Evolutionary conservation across 2,888 invertebrate species (phyloP).

Genomic region (Tromatobia lineatoria): DNA sequence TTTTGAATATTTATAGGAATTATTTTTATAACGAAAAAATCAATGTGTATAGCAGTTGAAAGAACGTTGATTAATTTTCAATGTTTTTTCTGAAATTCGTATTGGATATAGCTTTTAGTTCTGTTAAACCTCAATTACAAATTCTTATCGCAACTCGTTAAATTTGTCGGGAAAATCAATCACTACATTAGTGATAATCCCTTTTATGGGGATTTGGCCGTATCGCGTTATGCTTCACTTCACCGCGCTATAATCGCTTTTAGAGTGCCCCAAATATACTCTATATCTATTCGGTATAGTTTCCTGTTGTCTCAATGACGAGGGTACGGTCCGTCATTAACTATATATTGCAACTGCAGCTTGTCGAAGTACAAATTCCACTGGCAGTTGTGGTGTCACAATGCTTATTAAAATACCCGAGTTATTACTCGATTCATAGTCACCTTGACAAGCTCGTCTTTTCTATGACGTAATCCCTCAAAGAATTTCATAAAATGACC

Average conservation of each 20-base stretch:
- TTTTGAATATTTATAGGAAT: no score
- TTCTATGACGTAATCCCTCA: conserved; percentile 61
- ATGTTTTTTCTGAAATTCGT: no score
- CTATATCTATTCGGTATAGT: not conserved
- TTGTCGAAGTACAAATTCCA: not conserved
- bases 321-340: not conserved
- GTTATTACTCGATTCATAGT: conserved; percentile 62
- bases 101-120: not conserved
- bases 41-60: no score
- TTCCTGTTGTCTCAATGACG: not conserved
- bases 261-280: not conserved
- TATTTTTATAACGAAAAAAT: no score
- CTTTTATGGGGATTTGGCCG: conserved; percentile 7
- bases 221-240: not conserved
- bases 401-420: conserved; percentile 5
- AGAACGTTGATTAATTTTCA: no score
- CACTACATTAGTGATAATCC: conserved; percentile 46
- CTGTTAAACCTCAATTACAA: conserved; percentile 45
- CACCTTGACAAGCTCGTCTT: conserved; percentile 68
- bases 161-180: conserved; percentile 45
- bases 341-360: not conserved
- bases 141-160: conserved; percentile 24
- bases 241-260: conserved; percentile 44
- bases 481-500: conserved; percentile 61
- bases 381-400: not conserved